These are phyloP conservation scores for Podarcis raffonei DNA, from an alignment of 2,113 vertebrate species.

Conservation along the genomic window DNA sequence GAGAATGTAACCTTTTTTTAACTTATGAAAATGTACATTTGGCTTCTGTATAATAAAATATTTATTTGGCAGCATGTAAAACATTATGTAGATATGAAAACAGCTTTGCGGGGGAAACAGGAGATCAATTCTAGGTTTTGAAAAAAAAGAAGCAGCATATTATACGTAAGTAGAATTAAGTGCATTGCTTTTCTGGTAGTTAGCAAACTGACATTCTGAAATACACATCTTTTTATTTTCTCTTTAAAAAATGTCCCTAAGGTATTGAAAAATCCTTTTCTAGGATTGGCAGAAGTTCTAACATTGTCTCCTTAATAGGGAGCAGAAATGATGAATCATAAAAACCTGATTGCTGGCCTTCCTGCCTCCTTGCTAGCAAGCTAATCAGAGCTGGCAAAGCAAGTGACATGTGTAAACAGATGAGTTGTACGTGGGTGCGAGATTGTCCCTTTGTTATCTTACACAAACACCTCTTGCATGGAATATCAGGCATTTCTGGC, in stretches of 20 bases:
- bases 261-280: slow-evolving; percentile 59
- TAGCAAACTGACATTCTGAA: slow-evolving; percentile 54
- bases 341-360: slow-evolving; percentile 73
- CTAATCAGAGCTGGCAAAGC: slow-evolving; percentile 63
- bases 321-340: slow-evolving; percentile 78
- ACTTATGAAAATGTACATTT: slow-evolving; percentile 76
- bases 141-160: slow-evolving; percentile 40
- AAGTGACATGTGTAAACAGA: slow-evolving; percentile 72
- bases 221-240: slow-evolving; percentile 50
- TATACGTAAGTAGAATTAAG: slow-evolving; percentile 56
- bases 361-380: slow-evolving; percentile 73
- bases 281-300: slow-evolving; percentile 70
- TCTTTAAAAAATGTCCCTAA: slow-evolving; percentile 47
- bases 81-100: slow-evolving; percentile 64
- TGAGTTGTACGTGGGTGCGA: slow-evolving; percentile 68
- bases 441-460: slow-evolving; percentile 76
- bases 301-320: slow-evolving; percentile 74
- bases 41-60: slow-evolving; percentile 68
- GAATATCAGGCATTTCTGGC: slow-evolving; percentile 74
- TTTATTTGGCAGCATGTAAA: slow-evolving; percentile 74
- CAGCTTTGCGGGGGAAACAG: slow-evolving; percentile 58
- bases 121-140: slow-evolving; percentile 57
- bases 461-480: slow-evolving; percentile 75
- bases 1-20: slow-evolving; percentile 74
- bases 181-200: slow-evolving; percentile 60